These are phyloP conservation scores for Limnothrissa miodon DNA, from an alignment of 2,113 vertebrate genomes.

Conservation along the genomic window DNA sequence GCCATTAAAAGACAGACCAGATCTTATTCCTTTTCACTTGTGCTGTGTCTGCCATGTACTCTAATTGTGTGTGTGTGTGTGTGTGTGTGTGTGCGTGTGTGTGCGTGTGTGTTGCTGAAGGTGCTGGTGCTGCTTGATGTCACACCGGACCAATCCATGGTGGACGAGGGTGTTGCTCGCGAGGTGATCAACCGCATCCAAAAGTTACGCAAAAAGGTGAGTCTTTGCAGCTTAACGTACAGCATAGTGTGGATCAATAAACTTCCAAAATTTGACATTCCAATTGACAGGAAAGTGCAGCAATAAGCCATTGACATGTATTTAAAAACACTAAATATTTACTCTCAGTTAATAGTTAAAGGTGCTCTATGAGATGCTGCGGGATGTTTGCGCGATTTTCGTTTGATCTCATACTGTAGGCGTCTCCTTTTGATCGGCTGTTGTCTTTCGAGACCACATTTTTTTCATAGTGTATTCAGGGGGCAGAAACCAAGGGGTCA, in stretches of 20 bases:
- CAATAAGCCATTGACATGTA: too few species aligned
- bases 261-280: too few species aligned
- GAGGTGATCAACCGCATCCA: slow-evolving; percentile 98
- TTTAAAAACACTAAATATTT: too few species aligned
- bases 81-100: not conserved
- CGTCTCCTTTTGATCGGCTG: too few species aligned
- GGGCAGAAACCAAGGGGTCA: too few species aligned
- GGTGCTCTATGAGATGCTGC: too few species aligned
- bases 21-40: not conserved
- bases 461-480: too few species aligned
- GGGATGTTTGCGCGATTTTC: too few species aligned
- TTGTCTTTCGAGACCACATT: too few species aligned
- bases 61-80: not conserved
- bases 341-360: too few species aligned
- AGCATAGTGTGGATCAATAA: slow-evolving; percentile 69
- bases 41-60: not conserved
- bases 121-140: slow-evolving; percentile 89
- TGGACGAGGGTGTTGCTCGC: slow-evolving; percentile 92
- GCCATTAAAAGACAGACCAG: not conserved
- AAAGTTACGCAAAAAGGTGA: slow-evolving; percentile 97
- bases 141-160: slow-evolving; percentile 92
- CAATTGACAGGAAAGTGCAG: too few species aligned
- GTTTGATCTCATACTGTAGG: too few species aligned
- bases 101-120: slow-evolving; percentile 56
- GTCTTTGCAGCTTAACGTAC: slow-evolving; percentile 45